Conservation (phyloP, 2,797 vertebrate genomes). For the Enteromius mattozi region DNA sequence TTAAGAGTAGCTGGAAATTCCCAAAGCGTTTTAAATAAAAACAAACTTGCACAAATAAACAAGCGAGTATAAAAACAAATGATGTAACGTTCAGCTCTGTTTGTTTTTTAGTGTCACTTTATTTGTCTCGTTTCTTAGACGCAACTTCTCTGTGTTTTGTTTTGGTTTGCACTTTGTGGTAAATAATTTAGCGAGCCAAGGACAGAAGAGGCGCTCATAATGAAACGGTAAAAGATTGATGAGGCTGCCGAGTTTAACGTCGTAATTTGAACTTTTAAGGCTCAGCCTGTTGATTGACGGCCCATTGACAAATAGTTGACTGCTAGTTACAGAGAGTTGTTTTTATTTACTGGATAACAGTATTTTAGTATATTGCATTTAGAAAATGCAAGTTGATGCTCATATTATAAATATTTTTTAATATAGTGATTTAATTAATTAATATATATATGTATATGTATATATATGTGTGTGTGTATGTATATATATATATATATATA, state of each 20-base stretch:
- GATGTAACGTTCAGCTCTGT: not conserved
- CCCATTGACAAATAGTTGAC: conserved; percentile 11
- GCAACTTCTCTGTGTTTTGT: conserved; percentile 37
- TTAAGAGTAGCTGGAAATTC: not conserved
- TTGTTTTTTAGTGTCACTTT: not conserved
- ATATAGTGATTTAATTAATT: no score
- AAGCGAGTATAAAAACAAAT: not conserved
- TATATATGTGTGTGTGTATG: no score
- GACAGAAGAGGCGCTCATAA: conserved; percentile 65
- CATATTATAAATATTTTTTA: not conserved
- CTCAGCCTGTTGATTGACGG: conserved; percentile 57
- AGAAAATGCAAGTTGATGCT: not conserved
- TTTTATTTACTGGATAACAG: not conserved
- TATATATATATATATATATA: no score
- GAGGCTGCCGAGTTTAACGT: conserved; percentile 68
- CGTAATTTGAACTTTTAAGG: conserved; percentile 70
- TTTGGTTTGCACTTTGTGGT: conserved; percentile 65
- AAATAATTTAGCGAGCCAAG: conserved; percentile 78
- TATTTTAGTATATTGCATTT: conserved; percentile 5
- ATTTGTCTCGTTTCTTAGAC: not conserved
- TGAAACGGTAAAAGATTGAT: conserved; percentile 78
- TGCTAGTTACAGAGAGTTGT: conserved; percentile 14
- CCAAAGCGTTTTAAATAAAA: not conserved
- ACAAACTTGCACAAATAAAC: not conserved
- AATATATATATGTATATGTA: no score